phyloP scores from a whole-genome alignment of 2,888 invertebrate genomes.

The Vesta saturnalis region DNA sequence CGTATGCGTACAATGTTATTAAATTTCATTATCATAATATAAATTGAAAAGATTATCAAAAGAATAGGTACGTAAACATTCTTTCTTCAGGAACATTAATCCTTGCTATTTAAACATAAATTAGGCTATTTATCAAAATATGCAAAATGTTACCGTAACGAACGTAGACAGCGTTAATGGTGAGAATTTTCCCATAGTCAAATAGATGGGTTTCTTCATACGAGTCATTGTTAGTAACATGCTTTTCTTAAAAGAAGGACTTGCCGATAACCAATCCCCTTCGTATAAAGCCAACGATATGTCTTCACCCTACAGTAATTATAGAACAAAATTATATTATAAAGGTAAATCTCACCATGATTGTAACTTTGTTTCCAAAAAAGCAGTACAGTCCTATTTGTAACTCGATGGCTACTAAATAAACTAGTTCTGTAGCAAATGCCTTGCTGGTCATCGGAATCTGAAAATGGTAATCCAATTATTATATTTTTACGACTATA shows the following conservation, averaged over 20 bases:
- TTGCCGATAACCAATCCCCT: slow-evolving; percentile 48
- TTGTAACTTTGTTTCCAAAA: slow-evolving; percentile 47
- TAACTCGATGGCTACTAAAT: slow-evolving; percentile 45
- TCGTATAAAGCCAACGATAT: slow-evolving; percentile 43
- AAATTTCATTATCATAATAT: too few relatives aligned
- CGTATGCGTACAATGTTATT: too few relatives aligned
- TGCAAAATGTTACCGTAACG: slow-evolving; percentile 43
- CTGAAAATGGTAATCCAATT: slow-evolving; percentile 17
- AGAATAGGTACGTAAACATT: background rate
- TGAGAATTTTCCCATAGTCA: slow-evolving; percentile 50
- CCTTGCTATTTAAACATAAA: background rate
- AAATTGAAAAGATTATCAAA: too few relatives aligned
- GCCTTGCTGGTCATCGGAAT: slow-evolving; percentile 36
- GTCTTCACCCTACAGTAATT: slow-evolving; percentile 28
- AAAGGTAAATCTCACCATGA: slow-evolving; percentile 38
- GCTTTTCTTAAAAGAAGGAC: slow-evolving; percentile 43
- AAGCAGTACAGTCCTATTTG: slow-evolving; percentile 47
- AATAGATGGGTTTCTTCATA: slow-evolving; percentile 47
- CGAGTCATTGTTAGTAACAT: slow-evolving; percentile 49
- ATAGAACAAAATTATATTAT: background rate
- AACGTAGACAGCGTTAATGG: slow-evolving; percentile 49
- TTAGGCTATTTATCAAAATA: background rate
- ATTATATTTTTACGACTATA: background rate
- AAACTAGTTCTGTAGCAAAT: slow-evolving; percentile 37
- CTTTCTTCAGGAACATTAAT: background rate